Evolutionary conservation across 2,797 vertebrate species (phyloP), one percentile per base, ranked within the genome.

Genomic region (Triplophysa yarkandensis): DNA sequence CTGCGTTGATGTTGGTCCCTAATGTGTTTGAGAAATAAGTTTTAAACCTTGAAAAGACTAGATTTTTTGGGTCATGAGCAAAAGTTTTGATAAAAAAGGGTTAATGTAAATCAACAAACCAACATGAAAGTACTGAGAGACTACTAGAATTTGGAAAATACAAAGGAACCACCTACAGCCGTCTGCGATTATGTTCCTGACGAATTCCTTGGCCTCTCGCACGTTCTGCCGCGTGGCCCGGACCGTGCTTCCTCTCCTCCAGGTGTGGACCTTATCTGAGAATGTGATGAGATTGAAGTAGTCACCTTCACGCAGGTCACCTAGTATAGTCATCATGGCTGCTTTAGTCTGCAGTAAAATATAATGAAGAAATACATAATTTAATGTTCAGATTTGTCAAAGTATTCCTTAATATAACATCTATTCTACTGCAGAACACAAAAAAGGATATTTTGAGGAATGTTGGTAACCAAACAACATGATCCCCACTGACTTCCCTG

Each of bases 241-340:
- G 50, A 95, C 91, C 0, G 92, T 93, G 4, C 89, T 80, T 2
- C 87, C 90, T 75, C 86, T 89, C 87, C 82, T 94, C 94, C 94
- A 97, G 2, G 89, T 89, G 55, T 90, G 88, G 54, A 95, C 90
- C 3, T 84, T 88, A 60, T 95, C 92, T 4, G 94, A 95, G 89
- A 96, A 96, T 62, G 92, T 94, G 78, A 95, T 91, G 78, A 96
- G 93, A 79, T 95, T 96, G 85, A 96, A 95, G 85, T 91, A 87
- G 86, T 96, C 92, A 0, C 90, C 92, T 65, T 92, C 89, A 58
- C 86, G 87, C 1, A 94, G 91, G 73, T 95, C 94, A n/a, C 85
- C 85, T 2, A 96, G 89, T 71, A 95, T 95, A 41, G 91, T 92
- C 57, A 79, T 81, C 93, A 94, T 95, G 19, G 94, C 93, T 76